Evolutionary conservation across 2,888 invertebrate species (phyloP), one percentile per base, ranked within the genome.

Genomic region (Dicyrtomina minuta): DNA sequence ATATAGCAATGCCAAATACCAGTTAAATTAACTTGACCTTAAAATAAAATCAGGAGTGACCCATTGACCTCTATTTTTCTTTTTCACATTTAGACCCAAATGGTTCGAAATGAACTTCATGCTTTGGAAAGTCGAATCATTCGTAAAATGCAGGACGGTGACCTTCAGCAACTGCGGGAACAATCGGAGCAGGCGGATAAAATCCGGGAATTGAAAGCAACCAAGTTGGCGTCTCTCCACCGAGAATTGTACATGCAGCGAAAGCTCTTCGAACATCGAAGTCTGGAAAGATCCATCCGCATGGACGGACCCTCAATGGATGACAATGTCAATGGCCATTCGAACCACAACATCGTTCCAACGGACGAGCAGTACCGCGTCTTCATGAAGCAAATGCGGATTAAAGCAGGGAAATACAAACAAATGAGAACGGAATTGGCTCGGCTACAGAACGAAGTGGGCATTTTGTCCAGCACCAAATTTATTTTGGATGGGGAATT

Each of bases 401-500:
- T 61, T 5, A 68, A 68, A 61, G 68, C 60, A 15, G 44, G 49
- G 10, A 12, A 24, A 3, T 68, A 68, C 41, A 68, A 68, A 39
- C 51, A 68, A n/a, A 20, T 53, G 33, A 2, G 68, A 39, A 20
- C 43, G 1, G 58, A 68, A 22, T 13, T 68, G 51, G 60, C 53
- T 17, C 33, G 41, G 13, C 61, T 68, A 24, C 68, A 68, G n/a
- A 49, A 59, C 39, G 68, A 68, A 46, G 43, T 53, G 0, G 68
- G 68, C 1, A 61, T 68, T 22, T 24, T 68, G 10, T 10, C 68
- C 39, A 61, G 61, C 51, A 68, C 68, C 20, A 68, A 68, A 44
- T 68, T 61, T 26, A 68, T 61, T 26, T n/a, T 68, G 8, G 58
- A 60, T 17, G 68, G 68, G 5, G 68, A 68, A 53, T 27, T 61